A percentile compares a stretch with the other conserved stretches of the same genome.
These are phyloP conservation scores for Atethmia centrago DNA, from an alignment of 2,888 invertebrate species.

Conservation along the genomic window DNA sequence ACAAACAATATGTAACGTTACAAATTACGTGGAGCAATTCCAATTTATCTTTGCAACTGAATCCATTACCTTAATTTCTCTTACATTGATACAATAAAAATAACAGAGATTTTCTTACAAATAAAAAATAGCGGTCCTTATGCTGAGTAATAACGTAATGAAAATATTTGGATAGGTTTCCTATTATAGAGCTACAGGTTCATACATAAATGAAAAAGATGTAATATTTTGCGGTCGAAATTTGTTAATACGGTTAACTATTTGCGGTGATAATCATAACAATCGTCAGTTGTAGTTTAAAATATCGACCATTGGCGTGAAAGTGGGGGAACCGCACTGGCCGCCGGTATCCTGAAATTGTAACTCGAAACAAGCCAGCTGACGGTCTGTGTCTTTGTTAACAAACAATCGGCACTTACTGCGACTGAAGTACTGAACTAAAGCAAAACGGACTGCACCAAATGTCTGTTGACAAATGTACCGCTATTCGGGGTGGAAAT, in stretches of 20 bases:
- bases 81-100: constrained; percentile 62
- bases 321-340: constrained; percentile 51
- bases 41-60: constrained; percentile 76
- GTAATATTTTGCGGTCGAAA: constrained; percentile 32
- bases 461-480: constrained; percentile 41
- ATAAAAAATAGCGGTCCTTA: constrained; percentile 45
- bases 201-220: constrained; percentile 23
- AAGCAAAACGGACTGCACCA: constrained; percentile 32
- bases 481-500: constrained; percentile 18
- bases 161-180: constrained; percentile 44
- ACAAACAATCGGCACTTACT: constrained; percentile 67
- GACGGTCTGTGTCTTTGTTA: constrained; percentile 72
- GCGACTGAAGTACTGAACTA: constrained; percentile 40
- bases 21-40: constrained; percentile 78
- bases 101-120: constrained; percentile 51
- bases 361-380: constrained; percentile 74
- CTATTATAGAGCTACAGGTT: constrained; percentile 18
- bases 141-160: constrained; percentile 33
- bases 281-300: constrained; percentile 39
- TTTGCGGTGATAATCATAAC: constrained; percentile 18
- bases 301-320: constrained; percentile 45
- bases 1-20: constrained; percentile 79
- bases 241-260: constrained; percentile 32
- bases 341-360: constrained; percentile 64
- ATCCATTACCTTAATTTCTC: constrained; percentile 71